A percentile compares a stretch with the other conserved stretches of the same genome.
phyloP scores from a whole-genome alignment of 2,797 vertebrate species.

The Lycodopsis pacificus region DNA sequence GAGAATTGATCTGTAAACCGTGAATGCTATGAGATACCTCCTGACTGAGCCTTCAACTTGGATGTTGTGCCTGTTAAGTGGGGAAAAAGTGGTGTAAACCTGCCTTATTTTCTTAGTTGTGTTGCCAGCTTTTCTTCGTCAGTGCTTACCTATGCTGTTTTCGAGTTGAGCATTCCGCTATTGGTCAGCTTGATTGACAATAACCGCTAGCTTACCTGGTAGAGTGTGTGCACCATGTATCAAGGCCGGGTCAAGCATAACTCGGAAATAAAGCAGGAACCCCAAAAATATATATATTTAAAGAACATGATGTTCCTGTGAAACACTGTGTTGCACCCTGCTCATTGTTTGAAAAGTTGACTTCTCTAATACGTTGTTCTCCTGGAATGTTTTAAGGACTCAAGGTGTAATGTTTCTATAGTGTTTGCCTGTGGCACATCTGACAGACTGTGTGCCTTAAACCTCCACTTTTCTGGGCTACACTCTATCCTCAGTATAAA shows the following conservation, averaged over 20 bases:
- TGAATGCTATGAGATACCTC: slow-evolving; percentile 2
- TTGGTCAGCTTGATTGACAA: slow-evolving; percentile 22
- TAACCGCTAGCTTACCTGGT: neutral
- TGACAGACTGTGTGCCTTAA: slow-evolving; percentile 23
- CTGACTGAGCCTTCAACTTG: slow-evolving; percentile 36
- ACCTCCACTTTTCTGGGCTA: slow-evolving; percentile 8
- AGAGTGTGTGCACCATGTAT: neutral
- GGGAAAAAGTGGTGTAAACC: slow-evolving; percentile 30
- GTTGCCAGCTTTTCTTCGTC: slow-evolving; percentile 37
- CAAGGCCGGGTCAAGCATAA: neutral
- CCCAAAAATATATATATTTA: neutral
- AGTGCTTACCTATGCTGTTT: slow-evolving; percentile 18
- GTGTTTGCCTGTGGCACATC: slow-evolving; percentile 15
- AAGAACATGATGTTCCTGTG: slow-evolving; percentile 18
- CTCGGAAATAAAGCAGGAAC: neutral
- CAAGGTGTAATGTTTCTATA: neutral
- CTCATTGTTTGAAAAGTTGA: slow-evolving; percentile 10
- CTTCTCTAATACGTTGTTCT: slow-evolving; percentile 9
- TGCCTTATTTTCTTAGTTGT: slow-evolving; percentile 31
- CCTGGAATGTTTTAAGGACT: neutral
- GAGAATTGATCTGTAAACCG: slow-evolving; percentile 28
- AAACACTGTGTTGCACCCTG: neutral
- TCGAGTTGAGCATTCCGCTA: slow-evolving; percentile 19
- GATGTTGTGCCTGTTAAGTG: slow-evolving; percentile 36
- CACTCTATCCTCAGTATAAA: slow-evolving; percentile 39